phyloP scores from a whole-genome alignment of 2,888 invertebrate genomes.

The Caenorhabditis sulstoni region DNA sequence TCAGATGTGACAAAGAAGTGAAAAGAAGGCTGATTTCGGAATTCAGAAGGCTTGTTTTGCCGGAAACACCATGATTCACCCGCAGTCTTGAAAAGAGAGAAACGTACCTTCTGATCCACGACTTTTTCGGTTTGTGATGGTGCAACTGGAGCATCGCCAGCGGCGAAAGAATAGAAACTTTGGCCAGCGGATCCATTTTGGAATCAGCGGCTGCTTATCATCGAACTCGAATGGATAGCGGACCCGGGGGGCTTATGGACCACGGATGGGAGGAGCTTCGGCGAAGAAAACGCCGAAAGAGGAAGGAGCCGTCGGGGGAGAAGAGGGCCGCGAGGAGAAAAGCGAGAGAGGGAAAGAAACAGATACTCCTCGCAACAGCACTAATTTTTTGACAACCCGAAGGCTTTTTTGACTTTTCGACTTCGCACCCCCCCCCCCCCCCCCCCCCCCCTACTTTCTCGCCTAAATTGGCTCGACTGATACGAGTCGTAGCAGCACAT shows the following conservation, averaged over 20 bases:
- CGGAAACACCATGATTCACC: conserved; percentile 41
- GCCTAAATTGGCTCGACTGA: conserved; percentile 57
- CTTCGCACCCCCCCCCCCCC: no score
- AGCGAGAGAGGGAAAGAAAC: conserved; percentile 18
- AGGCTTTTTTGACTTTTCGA: conserved; percentile 50
- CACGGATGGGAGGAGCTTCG: conserved; percentile 36
- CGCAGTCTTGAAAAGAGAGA: not conserved
- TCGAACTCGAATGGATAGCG: not conserved
- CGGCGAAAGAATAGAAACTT: conserved; percentile 67
- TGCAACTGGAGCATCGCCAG: conserved; percentile 69
- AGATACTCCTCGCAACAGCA: conserved; percentile 36
- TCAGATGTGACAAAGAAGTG: not conserved
- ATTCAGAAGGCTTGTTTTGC: conserved; percentile 26
- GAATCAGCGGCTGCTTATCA: not conserved
- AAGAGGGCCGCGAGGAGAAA: conserved; percentile 24
- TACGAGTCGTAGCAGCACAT: conserved; percentile 45
- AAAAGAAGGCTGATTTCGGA: conserved; percentile 27
- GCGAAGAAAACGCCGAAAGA: conserved; percentile 4
- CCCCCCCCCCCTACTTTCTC: not conserved
- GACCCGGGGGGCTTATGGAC: conserved; percentile 14
- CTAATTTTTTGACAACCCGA: conserved; percentile 56
- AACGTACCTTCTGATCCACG: conserved; percentile 68
- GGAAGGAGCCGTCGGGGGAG: conserved; percentile 7
- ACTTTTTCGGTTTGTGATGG: conserved; percentile 66
- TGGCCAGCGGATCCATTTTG: conserved; percentile 60